A percentile compares a stretch with the other conserved stretches of the same genome.
phyloP scores from a whole-genome alignment of 2,113 vertebrate species.

The Syngnathus scovelli region DNA sequence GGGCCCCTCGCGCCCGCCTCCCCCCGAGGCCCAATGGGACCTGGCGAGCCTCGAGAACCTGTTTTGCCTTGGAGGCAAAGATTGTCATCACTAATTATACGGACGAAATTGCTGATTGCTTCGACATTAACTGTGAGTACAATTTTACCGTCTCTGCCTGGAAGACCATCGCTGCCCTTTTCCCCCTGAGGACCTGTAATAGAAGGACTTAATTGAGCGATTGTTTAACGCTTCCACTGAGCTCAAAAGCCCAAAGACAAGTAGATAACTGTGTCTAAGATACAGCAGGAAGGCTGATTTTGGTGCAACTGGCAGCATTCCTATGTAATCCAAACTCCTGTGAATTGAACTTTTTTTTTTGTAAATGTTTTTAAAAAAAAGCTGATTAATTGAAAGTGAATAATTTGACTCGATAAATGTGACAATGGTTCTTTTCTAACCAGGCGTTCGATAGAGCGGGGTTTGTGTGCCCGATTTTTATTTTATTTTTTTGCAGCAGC shows the following conservation, averaged over 20 bases:
- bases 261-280: not conserved
- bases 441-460: constrained; percentile 13
- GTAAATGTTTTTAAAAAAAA: not conserved
- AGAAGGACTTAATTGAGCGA: constrained; percentile 28
- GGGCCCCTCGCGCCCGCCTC: constrained; percentile 73
- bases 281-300: not conserved
- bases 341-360: not conserved
- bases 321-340: not conserved
- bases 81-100: constrained; percentile 39
- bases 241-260: constrained; percentile 4
- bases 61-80: constrained; percentile 58
- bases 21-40: constrained; percentile 76
- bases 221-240: not conserved
- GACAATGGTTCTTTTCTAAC: not conserved
- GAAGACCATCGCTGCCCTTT: constrained; percentile 66
- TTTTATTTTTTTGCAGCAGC: constrained; percentile 10
- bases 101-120: constrained; percentile 18
- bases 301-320: not conserved
- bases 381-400: no score
- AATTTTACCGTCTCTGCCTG: constrained; percentile 68
- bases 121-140: constrained; percentile 15
- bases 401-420: not conserved
- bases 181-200: constrained; percentile 71
- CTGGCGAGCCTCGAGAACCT: constrained; percentile 69
- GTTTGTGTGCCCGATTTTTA: constrained; percentile 11